Evolutionary conservation across 2,797 vertebrate species (phyloP), one percentile per base, ranked within the genome.

Genomic region (Diglossa cyanea): DNA sequence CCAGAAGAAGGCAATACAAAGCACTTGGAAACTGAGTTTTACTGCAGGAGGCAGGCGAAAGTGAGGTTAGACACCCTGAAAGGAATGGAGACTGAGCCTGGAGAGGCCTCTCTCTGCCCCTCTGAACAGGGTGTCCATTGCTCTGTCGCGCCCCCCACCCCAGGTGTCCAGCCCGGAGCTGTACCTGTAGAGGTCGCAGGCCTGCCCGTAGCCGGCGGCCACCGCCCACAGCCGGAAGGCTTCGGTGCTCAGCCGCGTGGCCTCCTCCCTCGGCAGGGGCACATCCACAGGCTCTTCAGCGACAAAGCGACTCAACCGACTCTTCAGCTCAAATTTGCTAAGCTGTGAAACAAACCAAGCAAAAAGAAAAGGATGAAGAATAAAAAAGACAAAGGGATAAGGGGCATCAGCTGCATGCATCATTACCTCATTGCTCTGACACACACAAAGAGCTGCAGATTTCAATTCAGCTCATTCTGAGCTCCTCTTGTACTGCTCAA

Each of bases 221-320:
- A 99, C 98, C 14, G 99, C 98, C 98, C 99, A 99, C 60, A 99
- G 80, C 40, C 99, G 98, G 92, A 99, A 98, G 10, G 99, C 98
- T 94, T 99, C 99, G 0, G 98, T 98, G 97, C 95, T 98, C 81
- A 99, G 97, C 51, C 67, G 90, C 81, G 98, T 70, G 24, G 98
- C 99, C 91, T 99, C 99, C 17, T 97, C 87, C 5, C 81, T 85
- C 4, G 98, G 98, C 94, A 99, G 97, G 30, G 97, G 97, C 97
- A 99, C 96, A 72, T 99, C 98, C 47, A 67, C 39, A 2, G 99
- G 99, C 28, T 99, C 98, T 71, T 98, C 98, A 24, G 98, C 98
- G 88, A 99, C 65, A 86, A 99, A 98, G 63, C 98, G 98, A 65
- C 98, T 98, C 81, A 99, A 92, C 21, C 98, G 98, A 85, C 98